These are phyloP conservation scores for Tyria jacobaeae DNA, from an alignment of 2,888 invertebrate genomes.

Conservation along the genomic window DNA sequence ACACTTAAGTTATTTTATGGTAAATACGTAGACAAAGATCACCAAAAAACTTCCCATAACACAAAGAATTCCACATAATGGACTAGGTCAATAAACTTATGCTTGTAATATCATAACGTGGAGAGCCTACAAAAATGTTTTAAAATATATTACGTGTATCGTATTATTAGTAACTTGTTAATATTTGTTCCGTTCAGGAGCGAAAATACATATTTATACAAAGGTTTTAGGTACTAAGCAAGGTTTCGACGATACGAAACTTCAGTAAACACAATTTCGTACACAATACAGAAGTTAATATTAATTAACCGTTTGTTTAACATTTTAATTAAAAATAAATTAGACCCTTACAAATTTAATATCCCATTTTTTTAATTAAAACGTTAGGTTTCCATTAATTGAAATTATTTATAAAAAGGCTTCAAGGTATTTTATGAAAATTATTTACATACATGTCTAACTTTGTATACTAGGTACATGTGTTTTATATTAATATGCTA, in stretches of 20 bases:
- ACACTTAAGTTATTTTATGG: too few species aligned
- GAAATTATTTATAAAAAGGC: background rate
- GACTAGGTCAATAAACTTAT: background rate
- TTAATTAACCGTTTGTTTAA: background rate
- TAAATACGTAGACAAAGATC: background rate
- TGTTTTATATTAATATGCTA: too few species aligned
- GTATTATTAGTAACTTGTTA: background rate
- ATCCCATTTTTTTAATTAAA: slow-evolving; percentile 1
- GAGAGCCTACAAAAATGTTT: background rate
- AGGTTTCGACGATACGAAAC: background rate
- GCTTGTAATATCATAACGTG: background rate
- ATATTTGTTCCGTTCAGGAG: background rate
- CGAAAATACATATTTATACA: background rate
- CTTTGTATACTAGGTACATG: too few species aligned
- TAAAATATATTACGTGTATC: background rate
- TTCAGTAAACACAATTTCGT: background rate
- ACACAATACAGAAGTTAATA: background rate
- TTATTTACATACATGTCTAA: background rate
- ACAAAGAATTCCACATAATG: background rate
- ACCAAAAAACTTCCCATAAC: background rate
- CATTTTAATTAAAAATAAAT: background rate
- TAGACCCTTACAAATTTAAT: slow-evolving; percentile 4
- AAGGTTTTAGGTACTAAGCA: background rate
- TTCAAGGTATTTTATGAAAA: background rate
- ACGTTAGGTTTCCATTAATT: background rate